A percentile compares a stretch with the other conserved stretches of the same genome.
Evolutionary conservation across 2,888 invertebrate genomes (phyloP).

Genomic region (Sarcophaga caerulescens): DNA sequence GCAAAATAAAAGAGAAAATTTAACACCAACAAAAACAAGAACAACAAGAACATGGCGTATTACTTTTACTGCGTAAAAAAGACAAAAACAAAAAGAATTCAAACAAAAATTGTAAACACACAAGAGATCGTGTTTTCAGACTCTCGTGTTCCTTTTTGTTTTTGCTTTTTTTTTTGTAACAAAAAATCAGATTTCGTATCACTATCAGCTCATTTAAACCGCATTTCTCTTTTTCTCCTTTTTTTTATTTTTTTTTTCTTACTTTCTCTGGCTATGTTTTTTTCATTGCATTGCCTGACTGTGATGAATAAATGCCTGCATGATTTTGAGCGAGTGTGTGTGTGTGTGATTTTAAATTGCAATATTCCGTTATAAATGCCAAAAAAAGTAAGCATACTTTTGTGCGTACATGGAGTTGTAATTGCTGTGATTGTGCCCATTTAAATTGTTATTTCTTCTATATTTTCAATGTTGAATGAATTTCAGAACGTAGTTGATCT

Average conservation of each 20-base stretch:
- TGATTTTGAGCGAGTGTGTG: background rate
- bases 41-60: constrained; percentile 16
- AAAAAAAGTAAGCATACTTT: background rate
- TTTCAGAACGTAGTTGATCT: too few species aligned
- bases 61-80: background rate
- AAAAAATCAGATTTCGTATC: constrained; percentile 46
- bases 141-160: background rate
- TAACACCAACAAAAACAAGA: constrained; percentile 41
- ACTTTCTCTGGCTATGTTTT: background rate
- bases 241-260: too few species aligned
- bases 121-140: background rate
- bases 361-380: background rate
- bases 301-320: background rate
- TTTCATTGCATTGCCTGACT: background rate
- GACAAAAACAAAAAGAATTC: background rate
- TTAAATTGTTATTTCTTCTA: constrained; percentile 10
- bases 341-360: background rate
- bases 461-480: background rate
- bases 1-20: constrained; percentile 30
- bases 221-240: constrained; percentile 4
- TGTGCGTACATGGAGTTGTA: background rate
- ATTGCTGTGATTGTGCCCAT: background rate
- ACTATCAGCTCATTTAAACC: constrained; percentile 35
- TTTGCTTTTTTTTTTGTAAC: background rate
- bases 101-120: background rate